Conservation (phyloP, 2,888 invertebrate species). For the Noctua fimbriata region DNA sequence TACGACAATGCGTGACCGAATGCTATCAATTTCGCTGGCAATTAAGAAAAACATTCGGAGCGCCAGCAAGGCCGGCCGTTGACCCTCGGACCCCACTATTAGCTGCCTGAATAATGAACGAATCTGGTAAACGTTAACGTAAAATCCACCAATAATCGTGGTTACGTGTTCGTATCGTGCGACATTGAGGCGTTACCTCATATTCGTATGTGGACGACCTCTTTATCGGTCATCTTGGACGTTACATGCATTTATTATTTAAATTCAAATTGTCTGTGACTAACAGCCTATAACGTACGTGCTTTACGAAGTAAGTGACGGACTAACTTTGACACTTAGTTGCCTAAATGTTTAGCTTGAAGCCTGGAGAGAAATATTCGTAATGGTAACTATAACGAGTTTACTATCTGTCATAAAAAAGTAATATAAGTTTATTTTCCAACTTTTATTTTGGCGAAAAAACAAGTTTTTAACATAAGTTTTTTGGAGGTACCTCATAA, state of each 20-base stretch:
- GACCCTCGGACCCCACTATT: conserved; percentile 76
- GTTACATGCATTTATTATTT: conserved; percentile 85
- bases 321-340: conserved; percentile 68
- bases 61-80: conserved; percentile 83
- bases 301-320: conserved; percentile 66
- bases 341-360: conserved; percentile 51
- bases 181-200: conserved; percentile 81
- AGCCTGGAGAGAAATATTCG: conserved; percentile 18
- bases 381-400: conserved; percentile 35
- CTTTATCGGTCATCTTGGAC: conserved; percentile 88
- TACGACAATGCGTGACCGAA: conserved; percentile 79
- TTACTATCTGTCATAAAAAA: conserved; percentile 32
- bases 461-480: not conserved
- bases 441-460: conserved; percentile 36
- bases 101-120: conserved; percentile 70
- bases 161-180: conserved; percentile 55
- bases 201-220: conserved; percentile 81
- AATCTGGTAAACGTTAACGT: conserved; percentile 59
- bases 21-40: conserved; percentile 80
- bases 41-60: conserved; percentile 81
- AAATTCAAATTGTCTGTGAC: conserved; percentile 82
- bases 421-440: conserved; percentile 28
- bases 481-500: not conserved
- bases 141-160: conserved; percentile 46
- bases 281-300: conserved; percentile 76